phyloP scores from a whole-genome alignment of 2,888 invertebrate genomes.

The Panzeria rudis region DNA sequence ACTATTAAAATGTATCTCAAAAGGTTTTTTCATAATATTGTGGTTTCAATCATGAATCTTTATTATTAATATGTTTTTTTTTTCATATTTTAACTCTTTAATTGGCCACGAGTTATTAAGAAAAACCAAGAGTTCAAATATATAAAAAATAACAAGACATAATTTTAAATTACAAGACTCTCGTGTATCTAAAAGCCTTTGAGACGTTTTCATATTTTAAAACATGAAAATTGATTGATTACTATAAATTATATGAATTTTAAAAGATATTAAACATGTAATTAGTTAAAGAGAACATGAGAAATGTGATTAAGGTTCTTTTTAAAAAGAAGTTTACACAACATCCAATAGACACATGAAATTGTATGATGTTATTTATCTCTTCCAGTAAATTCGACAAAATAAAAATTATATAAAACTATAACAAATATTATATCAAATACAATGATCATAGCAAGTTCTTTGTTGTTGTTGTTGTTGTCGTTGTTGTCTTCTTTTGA shows the following conservation, averaged over 20 bases:
- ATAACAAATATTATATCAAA: conserved; percentile 10
- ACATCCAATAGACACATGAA: conserved; percentile 5
- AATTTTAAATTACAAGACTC: conserved; percentile 38
- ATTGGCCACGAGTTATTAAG: conserved; percentile 63
- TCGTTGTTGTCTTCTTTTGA: background rate
- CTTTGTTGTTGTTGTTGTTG: background rate
- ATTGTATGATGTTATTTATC: background rate
- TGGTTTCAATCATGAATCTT: conserved; percentile 58
- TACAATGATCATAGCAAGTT: background rate
- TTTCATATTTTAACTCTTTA: conserved; percentile 15
- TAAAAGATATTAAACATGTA: conserved; percentile 60
- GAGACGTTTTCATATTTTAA: conserved; percentile 28
- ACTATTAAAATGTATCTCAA: conserved; percentile 13
- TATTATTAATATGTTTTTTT: conserved; percentile 31
- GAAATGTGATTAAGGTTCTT: conserved; percentile 33
- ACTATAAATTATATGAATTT: conserved; percentile 62
- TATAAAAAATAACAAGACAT: conserved; percentile 38
- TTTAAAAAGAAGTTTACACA: background rate
- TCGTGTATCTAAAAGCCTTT: background rate
- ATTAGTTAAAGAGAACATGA: conserved; percentile 63
- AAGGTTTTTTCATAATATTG: conserved; percentile 43
- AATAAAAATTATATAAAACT: background rate
- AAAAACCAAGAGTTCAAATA: conserved; percentile 9
- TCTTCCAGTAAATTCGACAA: background rate
- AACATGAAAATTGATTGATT: conserved; percentile 63